Evolutionary conservation across 2,113 vertebrate genomes (phyloP), one percentile per base, ranked within the genome.

Genomic region (Rhizomys pruinosus): DNA sequence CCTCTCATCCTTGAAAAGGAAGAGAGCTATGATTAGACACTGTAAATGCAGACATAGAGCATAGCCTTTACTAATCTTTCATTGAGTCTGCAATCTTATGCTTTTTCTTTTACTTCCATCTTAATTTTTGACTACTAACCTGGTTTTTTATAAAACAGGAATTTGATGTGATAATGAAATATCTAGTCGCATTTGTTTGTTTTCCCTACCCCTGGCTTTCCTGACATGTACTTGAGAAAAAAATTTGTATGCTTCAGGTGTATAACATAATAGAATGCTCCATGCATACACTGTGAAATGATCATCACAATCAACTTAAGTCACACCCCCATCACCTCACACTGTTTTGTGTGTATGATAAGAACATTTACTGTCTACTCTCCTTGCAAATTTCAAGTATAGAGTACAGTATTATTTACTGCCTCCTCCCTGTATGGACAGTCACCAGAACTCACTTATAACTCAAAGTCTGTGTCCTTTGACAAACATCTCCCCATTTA

Each of bases 91-190:
- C 55, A 12, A 20, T n/a, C 59, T 42, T 17, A 9, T 42, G 72
- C 42, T 78, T 72, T 39, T 27, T 59, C n/a, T 39, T 59, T 85
- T 64, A 77, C 29, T 47, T 20, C 78, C 20, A 23, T 37, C 37
- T 88, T 19, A 16, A 66, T 10, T 63, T 96, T 9, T 80, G 84
- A 59, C 68, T 79, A 90, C 73, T 22, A 57, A 76, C 69, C 0
- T 12, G 57, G 12, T 84, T 94, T 91, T 7, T 84, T 89, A 25
- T 37, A 63, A 66, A 93, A 89, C 1, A 55, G 59, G 84, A 77
- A 37, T 80, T 72, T 22, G 25, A 34, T 39, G 32, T 61, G 59
- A 34, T 39, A 34, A 55, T 57, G 84, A 85, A 61, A 74, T 73
- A 74, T 5, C 27, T 25, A 11, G 1, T 32, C 34, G 12, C 1